phyloP scores from a whole-genome alignment of 2,888 invertebrate species.

The Oithona nana region DNA sequence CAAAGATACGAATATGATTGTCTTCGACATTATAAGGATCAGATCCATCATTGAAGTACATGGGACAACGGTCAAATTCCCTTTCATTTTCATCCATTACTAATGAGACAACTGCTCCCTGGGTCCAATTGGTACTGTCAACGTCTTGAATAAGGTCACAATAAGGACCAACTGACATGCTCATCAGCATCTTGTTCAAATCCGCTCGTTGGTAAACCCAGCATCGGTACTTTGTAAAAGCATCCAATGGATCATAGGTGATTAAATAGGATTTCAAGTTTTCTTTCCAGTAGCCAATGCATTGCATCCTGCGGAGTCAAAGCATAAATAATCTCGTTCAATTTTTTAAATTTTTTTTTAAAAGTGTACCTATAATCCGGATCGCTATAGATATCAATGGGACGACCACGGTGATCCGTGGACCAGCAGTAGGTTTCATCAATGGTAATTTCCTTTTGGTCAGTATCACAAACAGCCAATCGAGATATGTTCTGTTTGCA shows the following conservation, averaged over 20 bases:
- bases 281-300: constrained; percentile 95
- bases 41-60: constrained; percentile 84
- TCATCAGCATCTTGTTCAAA: constrained; percentile 48
- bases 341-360: too few species aligned
- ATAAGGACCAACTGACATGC: constrained; percentile 50
- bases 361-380: constrained; percentile 62
- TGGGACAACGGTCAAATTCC: constrained; percentile 85
- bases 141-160: constrained; percentile 79
- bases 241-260: constrained; percentile 91
- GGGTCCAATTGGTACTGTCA: constrained; percentile 62
- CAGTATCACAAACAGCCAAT: constrained; percentile 82
- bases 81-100: constrained; percentile 80
- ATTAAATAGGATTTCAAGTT: constrained; percentile 90
- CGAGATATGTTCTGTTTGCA: constrained; percentile 87
- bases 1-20: constrained; percentile 49
- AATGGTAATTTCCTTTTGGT: constrained; percentile 73
- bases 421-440: constrained; percentile 90
- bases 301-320: too few species aligned
- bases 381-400: constrained; percentile 80
- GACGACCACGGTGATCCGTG: constrained; percentile 84
- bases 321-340: too few species aligned
- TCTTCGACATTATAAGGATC: constrained; percentile 53
- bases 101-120: constrained; percentile 79
- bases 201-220: constrained; percentile 79
- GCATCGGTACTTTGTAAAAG: constrained; percentile 82